Evolutionary conservation across 2,797 vertebrate species (phyloP).

Genomic region (Chaetodon trifasciatus): DNA sequence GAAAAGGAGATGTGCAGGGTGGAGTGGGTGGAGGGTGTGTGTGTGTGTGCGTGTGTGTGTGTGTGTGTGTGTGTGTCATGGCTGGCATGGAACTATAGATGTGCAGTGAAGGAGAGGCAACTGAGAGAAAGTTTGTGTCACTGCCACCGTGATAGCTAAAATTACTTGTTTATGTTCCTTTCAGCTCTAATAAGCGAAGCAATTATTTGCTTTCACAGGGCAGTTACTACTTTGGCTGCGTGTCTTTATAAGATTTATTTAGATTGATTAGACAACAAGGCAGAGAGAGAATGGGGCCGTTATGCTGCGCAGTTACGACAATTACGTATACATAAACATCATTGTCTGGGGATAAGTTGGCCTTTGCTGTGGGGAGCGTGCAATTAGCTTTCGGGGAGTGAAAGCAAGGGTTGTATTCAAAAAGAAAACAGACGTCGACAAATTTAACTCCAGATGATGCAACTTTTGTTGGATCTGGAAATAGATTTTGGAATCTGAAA

Average conservation of each 20-base stretch:
- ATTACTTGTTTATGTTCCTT: slow-evolving; percentile 79
- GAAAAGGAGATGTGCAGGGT: slow-evolving; percentile 81
- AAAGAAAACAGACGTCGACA: slow-evolving; percentile 71
- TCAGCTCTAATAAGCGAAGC: slow-evolving; percentile 73
- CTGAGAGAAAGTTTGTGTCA: slow-evolving; percentile 59
- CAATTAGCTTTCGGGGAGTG: slow-evolving; percentile 65
- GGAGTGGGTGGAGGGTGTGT: slow-evolving; percentile 21
- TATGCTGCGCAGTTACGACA: slow-evolving; percentile 58
- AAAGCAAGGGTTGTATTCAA: slow-evolving; percentile 61
- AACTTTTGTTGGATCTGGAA: slow-evolving; percentile 72
- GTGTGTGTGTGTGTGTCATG: slow-evolving; percentile 4
- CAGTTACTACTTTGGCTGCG: slow-evolving; percentile 67
- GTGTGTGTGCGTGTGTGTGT: slow-evolving; percentile 15
- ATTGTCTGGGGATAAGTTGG: slow-evolving; percentile 68
- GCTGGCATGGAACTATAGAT: slow-evolving; percentile 1
- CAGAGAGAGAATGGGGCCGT: slow-evolving; percentile 42
- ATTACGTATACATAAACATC: slow-evolving; percentile 73
- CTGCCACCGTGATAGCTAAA: slow-evolving; percentile 61
- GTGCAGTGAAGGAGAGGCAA: slow-evolving; percentile 7
- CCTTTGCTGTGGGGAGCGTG: slow-evolving; percentile 62
- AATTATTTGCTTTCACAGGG: slow-evolving; percentile 77
- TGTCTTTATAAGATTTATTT: slow-evolving; percentile 72
- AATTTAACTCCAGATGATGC: slow-evolving; percentile 74
- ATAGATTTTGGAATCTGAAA: slow-evolving; percentile 76
- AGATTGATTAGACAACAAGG: slow-evolving; percentile 73